Base-by-base conservation (phyloP, 2,888 invertebrate genomes). In the Heliconius charithonia region DNA sequence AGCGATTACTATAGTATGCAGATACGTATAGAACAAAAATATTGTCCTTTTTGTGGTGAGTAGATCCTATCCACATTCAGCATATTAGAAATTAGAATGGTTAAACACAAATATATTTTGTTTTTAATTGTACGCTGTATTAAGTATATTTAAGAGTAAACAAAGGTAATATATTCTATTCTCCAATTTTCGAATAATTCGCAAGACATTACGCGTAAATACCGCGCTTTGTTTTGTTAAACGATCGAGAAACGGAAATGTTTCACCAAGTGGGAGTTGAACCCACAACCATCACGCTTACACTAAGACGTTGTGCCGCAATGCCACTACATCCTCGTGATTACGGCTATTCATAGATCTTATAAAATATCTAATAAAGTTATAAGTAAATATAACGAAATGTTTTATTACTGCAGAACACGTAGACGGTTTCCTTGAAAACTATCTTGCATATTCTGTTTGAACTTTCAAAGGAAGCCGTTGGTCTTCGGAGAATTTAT, bases 371-470 rank as follows among this genome's bases (percentile, higher is more conserved):
- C 37, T 37, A 67, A 67, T 37, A 67, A 37, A 56, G 27, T 22
- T 71, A 45, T 29, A 71, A 32, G 19, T 62, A 73, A 25, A 62
- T 19, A 37, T 22, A 73, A 59, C n/a, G 27, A 72, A 41, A 74
- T 63, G 63, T 41, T 45, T 74, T 74, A 59, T 25, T 27, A 62
- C 37, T 74, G 37, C 63, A 74, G 63, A 74, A 63, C 72, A 72
- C 62, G 74, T 73, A 62, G 37, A 73, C 19, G 73, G 37, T 25
- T 74, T 74, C 45, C 62, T 59, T 62, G 63, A 41, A 74, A 74
- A 74, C 41, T 63, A 74, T 74, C 74, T 74, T 74, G 74, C 41
- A 74, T 74, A 74, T 74, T 74, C 74, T 74, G 62, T 74, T 74
- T 74, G 74, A 74, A 63, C 74, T 63, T 74, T 74, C 63, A 74